Evolutionary conservation across 2,113 vertebrate genomes (phyloP), one percentile per base, ranked within the genome.

Genomic region (Monopterus albus): DNA sequence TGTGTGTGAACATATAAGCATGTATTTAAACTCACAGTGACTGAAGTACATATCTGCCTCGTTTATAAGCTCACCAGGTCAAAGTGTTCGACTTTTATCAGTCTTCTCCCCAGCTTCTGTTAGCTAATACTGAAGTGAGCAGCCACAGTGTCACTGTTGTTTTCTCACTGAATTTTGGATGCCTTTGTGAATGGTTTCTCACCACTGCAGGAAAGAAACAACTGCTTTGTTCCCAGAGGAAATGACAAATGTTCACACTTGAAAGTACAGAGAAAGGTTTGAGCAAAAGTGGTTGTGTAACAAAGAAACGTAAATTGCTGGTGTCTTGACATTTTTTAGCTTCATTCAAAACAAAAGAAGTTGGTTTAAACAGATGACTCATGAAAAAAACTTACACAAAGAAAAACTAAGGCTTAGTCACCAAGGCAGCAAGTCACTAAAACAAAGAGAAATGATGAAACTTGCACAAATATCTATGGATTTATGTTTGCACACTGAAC

Each of bases 131-230:
- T 14, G 28, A 31, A 47, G 12, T 20, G 15, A 71, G 25, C 20
- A 33, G 53, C 58, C 1, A 10, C 31, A 47, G 63, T 55, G 52
- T 82, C 74, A 53, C 64, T 0, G 2, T 23, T 78, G 75, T 83
- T 75, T 72, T 64, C 31, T 67, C 15, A 36, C 51, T 39, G 29
- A 40, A 42, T 61, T 72, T 50, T 64, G 13, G 40, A 83, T 64
- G 38, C 58, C 68, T 68, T 82, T 73, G 80, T 26, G 12, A 81
- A 76, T 66, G 40, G 33, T 50, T 79, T 69, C 75, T 69, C 78
- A 85, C 84, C 75, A 65, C 59, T 13, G 33, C 75, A 80, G 86
- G 84, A 84, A 91, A 81, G 31, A 78, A 60, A 83, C 4, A 26
- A 63, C 62, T 45, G 60, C 52, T 51, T 0, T 33, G 60, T 83